Evolutionary conservation across 2,888 invertebrate species (phyloP).

Genomic region (Leptopilina myrica): DNA sequence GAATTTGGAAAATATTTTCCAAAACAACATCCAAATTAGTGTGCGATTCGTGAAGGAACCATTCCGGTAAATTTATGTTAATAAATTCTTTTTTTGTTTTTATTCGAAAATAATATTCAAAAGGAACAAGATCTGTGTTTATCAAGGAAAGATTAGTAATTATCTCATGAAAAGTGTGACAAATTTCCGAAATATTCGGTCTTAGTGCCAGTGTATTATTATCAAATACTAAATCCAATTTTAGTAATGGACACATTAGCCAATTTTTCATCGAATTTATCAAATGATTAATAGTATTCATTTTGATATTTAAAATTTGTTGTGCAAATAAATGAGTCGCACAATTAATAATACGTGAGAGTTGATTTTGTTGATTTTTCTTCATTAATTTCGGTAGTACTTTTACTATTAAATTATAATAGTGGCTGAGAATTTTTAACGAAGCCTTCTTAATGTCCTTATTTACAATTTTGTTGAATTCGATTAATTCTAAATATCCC

Average conservation of each 20-base stretch:
- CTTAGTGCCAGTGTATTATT: constrained; percentile 77
- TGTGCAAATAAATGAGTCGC: constrained; percentile 78
- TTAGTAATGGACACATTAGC: constrained; percentile 81
- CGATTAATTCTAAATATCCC: constrained; percentile 61
- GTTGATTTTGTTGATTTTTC: constrained; percentile 65
- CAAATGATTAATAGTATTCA: constrained; percentile 82
- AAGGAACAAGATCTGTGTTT: constrained; percentile 80
- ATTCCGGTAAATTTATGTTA: constrained; percentile 80
- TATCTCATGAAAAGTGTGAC: constrained; percentile 79
- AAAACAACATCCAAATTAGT: constrained; percentile 59
- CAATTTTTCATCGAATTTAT: constrained; percentile 78
- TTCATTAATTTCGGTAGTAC: constrained; percentile 63
- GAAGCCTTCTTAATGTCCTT: constrained; percentile 73
- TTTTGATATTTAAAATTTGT: constrained; percentile 83
- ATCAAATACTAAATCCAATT: constrained; percentile 79
- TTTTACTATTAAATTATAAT: constrained; percentile 75
- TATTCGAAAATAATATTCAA: constrained; percentile 78
- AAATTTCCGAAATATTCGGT: constrained; percentile 81
- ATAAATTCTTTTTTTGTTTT: constrained; percentile 74
- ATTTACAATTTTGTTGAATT: constrained; percentile 65
- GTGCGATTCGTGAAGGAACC: constrained; percentile 74
- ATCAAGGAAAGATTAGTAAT: constrained; percentile 79
- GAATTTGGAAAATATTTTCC: constrained; percentile 57
- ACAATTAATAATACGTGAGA: constrained; percentile 71
- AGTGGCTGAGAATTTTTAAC: constrained; percentile 74